phyloP scores from a whole-genome alignment of 2,113 vertebrate genomes.

The Perca flavescens region DNA sequence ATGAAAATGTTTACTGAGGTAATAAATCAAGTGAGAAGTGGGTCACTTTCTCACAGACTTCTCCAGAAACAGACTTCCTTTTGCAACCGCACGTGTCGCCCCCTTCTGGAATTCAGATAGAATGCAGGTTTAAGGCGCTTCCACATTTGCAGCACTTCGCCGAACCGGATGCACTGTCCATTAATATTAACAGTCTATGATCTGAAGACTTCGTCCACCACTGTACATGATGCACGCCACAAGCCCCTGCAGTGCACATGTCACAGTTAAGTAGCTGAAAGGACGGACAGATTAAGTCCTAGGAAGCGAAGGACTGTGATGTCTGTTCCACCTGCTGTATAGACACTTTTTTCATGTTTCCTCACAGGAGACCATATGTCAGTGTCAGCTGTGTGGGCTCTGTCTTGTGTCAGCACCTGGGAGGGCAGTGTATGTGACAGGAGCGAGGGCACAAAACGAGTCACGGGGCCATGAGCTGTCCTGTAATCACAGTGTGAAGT shows the following conservation, averaged over 20 bases:
- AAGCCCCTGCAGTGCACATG: neutral
- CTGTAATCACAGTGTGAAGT: conserved; percentile 15
- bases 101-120: too few species aligned
- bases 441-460: neutral
- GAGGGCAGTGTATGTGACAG: neutral
- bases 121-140: too few species aligned
- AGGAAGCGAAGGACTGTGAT: neutral
- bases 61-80: too few species aligned
- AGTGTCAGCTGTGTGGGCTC: conserved; percentile 26
- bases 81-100: too few species aligned
- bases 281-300: neutral
- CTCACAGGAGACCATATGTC: conserved; percentile 11
- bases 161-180: too few species aligned
- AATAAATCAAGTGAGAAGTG: too few species aligned
- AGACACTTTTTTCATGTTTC: neutral
- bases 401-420: neutral
- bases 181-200: too few species aligned
- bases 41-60: too few species aligned
- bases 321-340: neutral
- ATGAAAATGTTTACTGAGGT: too few species aligned
- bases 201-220: too few species aligned
- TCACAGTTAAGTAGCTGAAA: conserved; percentile 28
- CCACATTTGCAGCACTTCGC: too few species aligned
- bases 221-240: neutral
- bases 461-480: neutral